A percentile compares a stretch with the other conserved stretches of the same genome.
These are phyloP conservation scores for Neotoxoptera formosana DNA, from an alignment of 1,140 invertebrate species.

Conservation along the genomic window DNA sequence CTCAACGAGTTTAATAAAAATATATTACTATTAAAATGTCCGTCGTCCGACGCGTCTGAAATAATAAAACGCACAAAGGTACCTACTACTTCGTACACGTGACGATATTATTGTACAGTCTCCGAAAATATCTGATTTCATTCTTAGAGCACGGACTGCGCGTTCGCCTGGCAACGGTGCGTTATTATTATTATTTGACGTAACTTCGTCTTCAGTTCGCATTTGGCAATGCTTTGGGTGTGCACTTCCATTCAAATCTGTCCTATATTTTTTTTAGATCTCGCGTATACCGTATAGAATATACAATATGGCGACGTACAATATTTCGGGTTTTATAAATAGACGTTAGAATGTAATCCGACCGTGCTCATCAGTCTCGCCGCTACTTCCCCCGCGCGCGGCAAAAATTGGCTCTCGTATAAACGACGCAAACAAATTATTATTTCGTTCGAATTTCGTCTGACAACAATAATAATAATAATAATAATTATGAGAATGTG, in stretches of 20 bases:
- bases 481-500: too few species aligned
- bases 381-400: neutral
- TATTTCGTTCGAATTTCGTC: neutral
- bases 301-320: conserved; percentile 16
- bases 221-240: conserved; percentile 33
- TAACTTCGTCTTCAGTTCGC: neutral
- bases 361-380: neutral
- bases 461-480: neutral
- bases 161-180: neutral
- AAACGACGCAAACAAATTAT: neutral
- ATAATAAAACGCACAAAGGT: neutral
- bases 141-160: neutral
- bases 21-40: neutral
- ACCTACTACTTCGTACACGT: neutral
- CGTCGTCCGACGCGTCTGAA: neutral
- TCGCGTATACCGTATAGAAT: too few species aligned
- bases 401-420: conserved; percentile 31
- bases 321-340: conserved; percentile 55
- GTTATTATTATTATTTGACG: neutral
- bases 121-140: conserved; percentile 10
- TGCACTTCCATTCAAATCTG: neutral
- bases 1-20: neutral
- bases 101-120: neutral
- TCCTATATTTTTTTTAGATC: conserved; percentile 48
- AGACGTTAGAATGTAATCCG: conserved; percentile 35